Base-by-base conservation (phyloP, 2,113 vertebrate genomes). In the Pomatorhinus ruficollis region DNA sequence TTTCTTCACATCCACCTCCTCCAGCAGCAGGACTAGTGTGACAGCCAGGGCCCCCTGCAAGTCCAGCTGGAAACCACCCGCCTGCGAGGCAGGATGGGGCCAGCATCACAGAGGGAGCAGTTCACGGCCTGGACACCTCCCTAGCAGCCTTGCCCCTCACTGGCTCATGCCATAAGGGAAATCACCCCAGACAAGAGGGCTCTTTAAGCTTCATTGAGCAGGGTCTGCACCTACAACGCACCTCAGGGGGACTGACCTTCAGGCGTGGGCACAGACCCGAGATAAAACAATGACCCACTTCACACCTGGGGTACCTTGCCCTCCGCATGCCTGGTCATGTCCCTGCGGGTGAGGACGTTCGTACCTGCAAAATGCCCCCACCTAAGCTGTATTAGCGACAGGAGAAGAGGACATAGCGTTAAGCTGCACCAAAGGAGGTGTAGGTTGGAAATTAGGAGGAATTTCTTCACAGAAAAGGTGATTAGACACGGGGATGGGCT, bases 381-480 rank as follows among this genome's bases (percentile, higher is more conserved):
- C 3, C 20, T 2, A 1, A 15, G 8, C 0, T 3, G 4, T 31
- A 0, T 21, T 15, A 30, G 28, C 8, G 6, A 22, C n/a, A 10
- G 45, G 8, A 44, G 45, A 7, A 11, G 68, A 16, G 60, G 6
- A 12, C 23, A 16, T 0, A 2, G 66, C 1, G 50, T 20, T 52
- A 21, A n/a, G 1, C 9, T 25, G n/a, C 78, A 30, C 11, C 16
- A 8, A n/a, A 33, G 53, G 23, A 30, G 13, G 4, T 28, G 25
- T 25, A 30, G 12, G 28, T 15, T 60, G 39, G 24, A n/a, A 28
- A 89, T 39, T 7, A 21, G 12, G 28, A 39, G 15, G 4, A 25
- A 40, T 75, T 60, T 37, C 9, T 25, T 22, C 20, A 17, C 45
- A 60, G 39, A 24, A n/a, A 8, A 33, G 28, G 45, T 39, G 60